These are phyloP conservation scores for Leptopilina clavipes DNA, from an alignment of 1,140 invertebrate species.

Conservation along the genomic window DNA sequence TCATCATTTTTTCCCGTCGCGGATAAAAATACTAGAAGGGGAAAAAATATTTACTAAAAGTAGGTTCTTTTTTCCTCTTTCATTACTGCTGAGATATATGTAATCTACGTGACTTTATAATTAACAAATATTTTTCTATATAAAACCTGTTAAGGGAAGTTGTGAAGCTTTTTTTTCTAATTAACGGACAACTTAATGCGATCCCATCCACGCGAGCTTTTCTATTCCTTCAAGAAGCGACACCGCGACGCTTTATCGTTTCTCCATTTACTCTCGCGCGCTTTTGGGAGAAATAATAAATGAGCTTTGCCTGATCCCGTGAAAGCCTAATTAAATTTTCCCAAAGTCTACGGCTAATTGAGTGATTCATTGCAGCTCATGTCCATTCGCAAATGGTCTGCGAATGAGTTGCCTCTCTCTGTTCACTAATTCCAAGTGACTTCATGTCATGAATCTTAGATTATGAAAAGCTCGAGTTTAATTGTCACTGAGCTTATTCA, in stretches of 20 bases:
- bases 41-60: no score
- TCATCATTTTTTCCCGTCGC: no score
- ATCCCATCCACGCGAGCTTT: background rate
- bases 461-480: no score
- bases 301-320: conserved; percentile 35
- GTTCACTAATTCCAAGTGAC: conserved; percentile 16
- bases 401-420: conserved; percentile 16
- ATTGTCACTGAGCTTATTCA: no score
- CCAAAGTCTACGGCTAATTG: conserved; percentile 48
- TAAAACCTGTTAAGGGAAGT: background rate
- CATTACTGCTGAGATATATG: no score
- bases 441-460: conserved; percentile 22
- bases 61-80: no score
- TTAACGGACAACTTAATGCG: conserved; percentile 23
- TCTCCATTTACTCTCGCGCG: conserved; percentile 34
- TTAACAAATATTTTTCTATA: no score
- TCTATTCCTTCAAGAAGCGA: background rate
- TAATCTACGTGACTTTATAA: no score
- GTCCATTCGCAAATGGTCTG: conserved; percentile 43
- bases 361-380: conserved; percentile 52
- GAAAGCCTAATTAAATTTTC: conserved; percentile 55
- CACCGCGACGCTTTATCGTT: background rate
- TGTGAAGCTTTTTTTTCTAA: background rate
- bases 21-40: no score
- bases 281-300: conserved; percentile 47